Conservation (phyloP, 2,113 vertebrate genomes). For the Fulica atra region DNA sequence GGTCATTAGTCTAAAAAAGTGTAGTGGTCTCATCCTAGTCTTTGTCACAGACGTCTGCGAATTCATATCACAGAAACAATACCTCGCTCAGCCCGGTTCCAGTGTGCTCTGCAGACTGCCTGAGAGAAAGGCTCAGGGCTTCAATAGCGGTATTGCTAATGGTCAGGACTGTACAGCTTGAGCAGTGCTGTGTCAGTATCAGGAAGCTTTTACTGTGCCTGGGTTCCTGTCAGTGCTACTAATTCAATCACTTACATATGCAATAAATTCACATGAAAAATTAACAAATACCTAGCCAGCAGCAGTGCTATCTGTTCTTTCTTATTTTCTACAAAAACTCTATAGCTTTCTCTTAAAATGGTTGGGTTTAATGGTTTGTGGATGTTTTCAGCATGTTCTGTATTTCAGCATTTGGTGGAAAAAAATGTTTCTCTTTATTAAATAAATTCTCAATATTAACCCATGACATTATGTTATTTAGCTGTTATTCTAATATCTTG, state of each 20-base stretch:
- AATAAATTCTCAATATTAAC: not conserved
- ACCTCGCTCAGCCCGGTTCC: not conserved
- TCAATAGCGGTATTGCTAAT: not conserved
- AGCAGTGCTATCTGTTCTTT: not conserved
- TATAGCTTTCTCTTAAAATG: not conserved
- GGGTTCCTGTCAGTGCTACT: constrained; percentile 70
- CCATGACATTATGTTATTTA: not conserved
- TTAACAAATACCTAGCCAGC: constrained; percentile 58
- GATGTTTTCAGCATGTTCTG: not conserved
- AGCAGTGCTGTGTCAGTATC: constrained; percentile 61
- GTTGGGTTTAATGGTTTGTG: not conserved
- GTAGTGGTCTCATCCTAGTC: constrained; percentile 20
- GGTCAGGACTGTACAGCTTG: constrained; percentile 21
- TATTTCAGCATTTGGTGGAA: constrained; percentile 2
- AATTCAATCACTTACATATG: constrained; percentile 69
- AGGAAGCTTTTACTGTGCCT: constrained; percentile 72
- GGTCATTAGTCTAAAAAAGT: not conserved
- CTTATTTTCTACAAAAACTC: not conserved
- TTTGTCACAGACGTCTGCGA: not conserved
- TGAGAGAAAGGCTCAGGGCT: constrained; percentile 3
- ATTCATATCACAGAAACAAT: not conserved
- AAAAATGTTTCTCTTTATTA: not conserved
- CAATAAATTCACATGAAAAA: constrained; percentile 74
- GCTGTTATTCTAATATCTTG: not conserved
- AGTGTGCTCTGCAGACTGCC: not conserved